Evolutionary conservation across 2,797 vertebrate genomes (phyloP).

Genomic region (Rhinoraja longicauda): DNA sequence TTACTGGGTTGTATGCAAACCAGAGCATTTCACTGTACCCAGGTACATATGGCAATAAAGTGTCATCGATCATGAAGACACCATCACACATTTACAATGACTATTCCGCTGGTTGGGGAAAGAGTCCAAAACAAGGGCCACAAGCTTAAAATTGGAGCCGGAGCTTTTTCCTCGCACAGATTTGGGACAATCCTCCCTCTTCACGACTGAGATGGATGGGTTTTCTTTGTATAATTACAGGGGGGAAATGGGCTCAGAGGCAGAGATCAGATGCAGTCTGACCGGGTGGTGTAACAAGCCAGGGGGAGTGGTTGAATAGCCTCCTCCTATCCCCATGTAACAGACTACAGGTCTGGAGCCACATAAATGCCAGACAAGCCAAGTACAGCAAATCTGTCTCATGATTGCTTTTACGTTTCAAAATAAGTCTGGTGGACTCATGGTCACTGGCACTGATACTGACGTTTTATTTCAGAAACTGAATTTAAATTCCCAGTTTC

Average conservation of each 20-base stretch:
- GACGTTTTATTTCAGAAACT: too few relatives aligned
- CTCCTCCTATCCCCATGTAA: not conserved
- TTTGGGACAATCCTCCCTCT: not conserved
- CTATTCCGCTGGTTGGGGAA: not conserved
- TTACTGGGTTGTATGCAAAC: too few relatives aligned
- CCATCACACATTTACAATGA: too few relatives aligned
- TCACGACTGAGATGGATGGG: not conserved
- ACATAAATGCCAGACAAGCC: not conserved
- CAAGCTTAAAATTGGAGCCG: not conserved
- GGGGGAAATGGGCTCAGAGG: not conserved
- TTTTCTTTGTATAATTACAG: not conserved
- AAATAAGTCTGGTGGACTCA: too few relatives aligned
- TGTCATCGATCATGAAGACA: too few relatives aligned
- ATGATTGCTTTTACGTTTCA: too few relatives aligned
- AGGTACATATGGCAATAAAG: too few relatives aligned
- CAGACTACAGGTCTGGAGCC: not conserved
- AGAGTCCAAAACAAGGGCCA: not conserved
- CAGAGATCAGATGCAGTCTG: not conserved
- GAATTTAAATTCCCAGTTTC: too few relatives aligned
- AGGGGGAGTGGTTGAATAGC: not conserved
- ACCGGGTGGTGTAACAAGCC: not conserved
- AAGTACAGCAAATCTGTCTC: too few relatives aligned
- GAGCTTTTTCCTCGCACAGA: not conserved
- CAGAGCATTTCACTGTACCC: too few relatives aligned
- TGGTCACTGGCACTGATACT: too few relatives aligned